Base-by-base conservation (phyloP, 2,888 invertebrate species). In the Idaea aversata region DNA sequence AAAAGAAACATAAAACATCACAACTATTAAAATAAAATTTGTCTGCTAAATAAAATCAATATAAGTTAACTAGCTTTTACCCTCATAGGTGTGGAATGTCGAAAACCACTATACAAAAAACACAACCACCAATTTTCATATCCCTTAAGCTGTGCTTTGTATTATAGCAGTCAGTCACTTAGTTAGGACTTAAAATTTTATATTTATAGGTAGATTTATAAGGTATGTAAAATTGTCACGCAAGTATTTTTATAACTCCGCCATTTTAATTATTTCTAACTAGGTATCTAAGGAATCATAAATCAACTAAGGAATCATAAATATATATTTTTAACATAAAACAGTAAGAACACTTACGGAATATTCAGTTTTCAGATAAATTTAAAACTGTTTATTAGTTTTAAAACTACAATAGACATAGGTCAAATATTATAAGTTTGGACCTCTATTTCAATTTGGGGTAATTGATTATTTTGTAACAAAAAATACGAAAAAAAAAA, bases 1-100 rank as follows among this genome's bases (percentile, higher is more conserved):
- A 63, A 62, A n/a, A 65, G 36, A 63, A 60, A 69, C 47, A 66
- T 65, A 69, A 66, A 65, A 59, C 6, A 25, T 1, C 34, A 25
- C 34, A 59, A 34, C 5, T 59, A 34, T 59, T 34, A 15, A 25
- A 59, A 59, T 63, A 63, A 13, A 25, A 25, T 25, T 25, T 25
- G 3, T 25, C 25, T 25, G 25, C 25, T 25, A 25, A 25, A 25
- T 25, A 25, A 25, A 25, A 25, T 2, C 25, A 25, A 1, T 25
- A 25, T 25, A 25, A 25, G 25, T 25, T 25, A 25, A 25, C 25
- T 25, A 25, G 25, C n/a, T 25, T 25, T 25, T 25, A 25, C 25
- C 25, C 25, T 25, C 25, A 2, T 25, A 25, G 25, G 25, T 1
- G 25, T 25, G 25, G 25, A 25, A 25, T 25, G 25, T 25, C 25